These are phyloP conservation scores for Apolygus lucorum DNA, from an alignment of 1,140 invertebrate genomes.

Conservation along the genomic window DNA sequence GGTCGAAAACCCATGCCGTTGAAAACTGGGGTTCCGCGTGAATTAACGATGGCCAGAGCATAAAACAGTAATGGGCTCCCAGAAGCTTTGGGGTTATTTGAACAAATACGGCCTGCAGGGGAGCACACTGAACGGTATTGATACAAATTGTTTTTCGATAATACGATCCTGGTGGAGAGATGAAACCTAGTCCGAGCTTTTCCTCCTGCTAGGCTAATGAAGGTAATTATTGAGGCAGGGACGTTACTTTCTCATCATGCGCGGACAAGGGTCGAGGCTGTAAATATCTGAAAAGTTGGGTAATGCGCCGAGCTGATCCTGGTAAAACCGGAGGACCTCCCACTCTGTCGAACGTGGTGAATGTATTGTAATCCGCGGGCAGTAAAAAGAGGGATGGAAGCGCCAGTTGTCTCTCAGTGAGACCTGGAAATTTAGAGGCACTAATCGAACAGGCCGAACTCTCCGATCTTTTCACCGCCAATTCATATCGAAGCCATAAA, in stretches of 20 bases:
- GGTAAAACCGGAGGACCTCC: no score
- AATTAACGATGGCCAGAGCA: slow-evolving; percentile 6
- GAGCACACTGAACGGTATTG: neutral
- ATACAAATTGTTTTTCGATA: slow-evolving; percentile 17
- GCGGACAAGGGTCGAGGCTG: neutral
- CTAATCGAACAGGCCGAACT: no score
- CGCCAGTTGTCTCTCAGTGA: no score
- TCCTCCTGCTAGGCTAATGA: neutral
- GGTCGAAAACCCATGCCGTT: neutral
- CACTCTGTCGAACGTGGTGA: no score
- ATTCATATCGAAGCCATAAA: no score
- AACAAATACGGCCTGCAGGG: neutral
- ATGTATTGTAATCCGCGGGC: no score
- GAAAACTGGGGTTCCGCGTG: neutral
- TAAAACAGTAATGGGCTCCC: slow-evolving; percentile 12
- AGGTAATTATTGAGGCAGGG: slow-evolving; percentile 1
- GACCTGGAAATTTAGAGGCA: no score
- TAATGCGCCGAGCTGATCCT: no score
- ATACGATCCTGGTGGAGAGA: neutral
- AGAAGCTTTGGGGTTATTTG: neutral
- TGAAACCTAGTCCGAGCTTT: neutral
- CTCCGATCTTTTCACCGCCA: no score
- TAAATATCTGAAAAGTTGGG: neutral
- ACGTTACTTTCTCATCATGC: slow-evolving; percentile 7
- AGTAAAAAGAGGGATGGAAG: no score